A percentile compares a stretch with the other conserved stretches of the same genome.
Conservation (phyloP, 2,888 invertebrate species). For the Diadegma fenestrale region DNA sequence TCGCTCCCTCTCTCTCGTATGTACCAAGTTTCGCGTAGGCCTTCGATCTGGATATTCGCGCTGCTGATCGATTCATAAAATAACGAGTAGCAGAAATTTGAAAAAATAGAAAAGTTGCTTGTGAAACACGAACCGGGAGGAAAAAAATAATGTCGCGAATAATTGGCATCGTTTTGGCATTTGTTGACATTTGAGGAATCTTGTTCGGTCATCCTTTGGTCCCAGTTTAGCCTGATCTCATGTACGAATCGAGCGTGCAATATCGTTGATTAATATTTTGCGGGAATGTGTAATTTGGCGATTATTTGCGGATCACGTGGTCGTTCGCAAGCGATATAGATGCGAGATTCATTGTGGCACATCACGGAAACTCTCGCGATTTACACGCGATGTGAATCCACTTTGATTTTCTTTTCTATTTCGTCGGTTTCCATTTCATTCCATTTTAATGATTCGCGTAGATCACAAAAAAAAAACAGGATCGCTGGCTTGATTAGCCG, state of each 20-base stretch:
- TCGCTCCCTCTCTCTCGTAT: background rate
- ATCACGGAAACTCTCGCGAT: slow-evolving; percentile 39
- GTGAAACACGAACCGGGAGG: background rate
- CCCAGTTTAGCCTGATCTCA: background rate
- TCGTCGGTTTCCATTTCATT: background rate
- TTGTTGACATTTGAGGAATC: too few species aligned
- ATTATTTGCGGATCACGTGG: background rate
- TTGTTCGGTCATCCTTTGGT: too few species aligned
- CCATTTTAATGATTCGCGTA: background rate
- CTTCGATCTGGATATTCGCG: background rate
- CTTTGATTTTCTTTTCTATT: slow-evolving; percentile 22
- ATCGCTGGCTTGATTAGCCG: slow-evolving; percentile 14
- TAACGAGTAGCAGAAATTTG: background rate
- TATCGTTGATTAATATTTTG: slow-evolving; percentile 67
- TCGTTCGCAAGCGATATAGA: slow-evolving; percentile 37
- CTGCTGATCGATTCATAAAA: slow-evolving; percentile 22
- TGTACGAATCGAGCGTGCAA: slow-evolving; percentile 21
- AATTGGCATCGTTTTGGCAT: too few species aligned
- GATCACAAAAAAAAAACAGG: background rate
- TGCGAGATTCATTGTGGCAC: slow-evolving; percentile 44
- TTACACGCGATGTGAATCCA: slow-evolving; percentile 44
- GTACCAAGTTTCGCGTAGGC: slow-evolving; percentile 15
- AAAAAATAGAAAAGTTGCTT: background rate
- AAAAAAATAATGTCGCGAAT: background rate
- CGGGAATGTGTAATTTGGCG: slow-evolving; percentile 44